Evolutionary conservation across 2,113 vertebrate genomes (phyloP), one percentile per base, ranked within the genome.

Genomic region (Misgurnus mizolepis): DNA sequence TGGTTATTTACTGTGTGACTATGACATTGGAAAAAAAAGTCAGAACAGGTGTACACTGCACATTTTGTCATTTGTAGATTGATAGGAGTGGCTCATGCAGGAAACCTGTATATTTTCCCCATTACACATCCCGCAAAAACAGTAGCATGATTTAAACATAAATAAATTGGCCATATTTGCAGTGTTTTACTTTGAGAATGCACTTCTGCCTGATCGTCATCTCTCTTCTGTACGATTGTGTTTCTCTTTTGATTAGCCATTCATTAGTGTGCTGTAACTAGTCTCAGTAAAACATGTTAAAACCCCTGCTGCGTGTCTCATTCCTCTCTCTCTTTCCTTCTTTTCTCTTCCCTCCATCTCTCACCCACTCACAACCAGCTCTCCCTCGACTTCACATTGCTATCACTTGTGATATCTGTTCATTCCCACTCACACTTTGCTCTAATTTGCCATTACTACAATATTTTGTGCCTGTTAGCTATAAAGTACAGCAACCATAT

Each of bases 241-340:
- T 56, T 67, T 43, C 56, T 70, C 77, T 79, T 62, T 70, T 70
- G 67, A 71, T 79, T 79, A 79, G 56, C 34, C 67, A 14, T 71
- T 79, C 67, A 49, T 79, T 71, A 71, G 67, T 12, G 47, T 40
- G n/a, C 43, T 39, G 27, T n/a, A 71, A 34, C 41, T 17, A 22
- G 17, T 18, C 22, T 69, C 55, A 3, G 18, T 22, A 47, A 39
- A 47, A 18, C 14, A 34, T 71, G 67, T 60, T 53, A 60, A 40
- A 74, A 41, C 6, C 11, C 40, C 55, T 47, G 40, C 18, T 69
- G 64, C 22, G 55, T 18, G 6, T 62, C 56, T 50, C 67, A 56
- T 17, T 8, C 18, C 43, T 61, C 56, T 66, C 34, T 75, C 39
- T 41, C 10, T n/a, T 7, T 3, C 27, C 10, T 15, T 58, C 53